Evolutionary conservation across 2,888 invertebrate species (phyloP).

Genomic region (Chalcosyrphus nemorum): DNA sequence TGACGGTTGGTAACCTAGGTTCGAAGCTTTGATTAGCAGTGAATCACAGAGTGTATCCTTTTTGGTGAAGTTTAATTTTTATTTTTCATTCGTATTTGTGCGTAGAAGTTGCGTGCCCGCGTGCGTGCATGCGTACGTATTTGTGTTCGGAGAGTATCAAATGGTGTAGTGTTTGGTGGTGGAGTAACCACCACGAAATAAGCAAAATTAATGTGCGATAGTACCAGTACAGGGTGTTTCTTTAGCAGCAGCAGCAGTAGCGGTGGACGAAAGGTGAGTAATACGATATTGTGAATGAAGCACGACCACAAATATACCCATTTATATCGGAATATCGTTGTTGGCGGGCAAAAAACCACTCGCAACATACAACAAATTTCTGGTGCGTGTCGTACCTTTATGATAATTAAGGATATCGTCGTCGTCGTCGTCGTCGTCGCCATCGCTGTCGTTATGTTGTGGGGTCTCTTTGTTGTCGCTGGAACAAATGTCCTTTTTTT

Average conservation of each 20-base stretch:
- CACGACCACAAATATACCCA: background rate
- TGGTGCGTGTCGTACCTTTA: conserved; percentile 57
- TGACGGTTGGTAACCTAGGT: conserved; percentile 29
- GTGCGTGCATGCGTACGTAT: background rate
- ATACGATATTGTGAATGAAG: conserved; percentile 67
- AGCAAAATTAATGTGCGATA: conserved; percentile 85
- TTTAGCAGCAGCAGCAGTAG: conserved; percentile 82
- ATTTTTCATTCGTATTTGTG: conserved; percentile 24
- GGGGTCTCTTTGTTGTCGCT: conserved; percentile 35
- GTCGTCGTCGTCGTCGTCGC: no score
- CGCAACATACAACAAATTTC: conserved; percentile 10
- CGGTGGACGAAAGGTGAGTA: conserved; percentile 81
- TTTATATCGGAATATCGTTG: background rate
- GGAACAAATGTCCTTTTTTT: conserved; percentile 25
- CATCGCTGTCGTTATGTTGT: conserved; percentile 10
- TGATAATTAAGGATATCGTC: conserved; percentile 45
- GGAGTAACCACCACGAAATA: conserved; percentile 64
- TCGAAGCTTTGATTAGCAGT: conserved; percentile 55
- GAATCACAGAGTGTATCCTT: conserved; percentile 50
- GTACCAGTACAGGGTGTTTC: conserved; percentile 88
- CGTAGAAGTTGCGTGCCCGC: no score
- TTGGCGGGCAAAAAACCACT: conserved; percentile 50
- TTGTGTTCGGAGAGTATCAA: conserved; percentile 33
- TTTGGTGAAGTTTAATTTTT: background rate
- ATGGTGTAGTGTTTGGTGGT: conserved; percentile 61